Evolutionary conservation across 1,140 invertebrate genomes (phyloP), one percentile per base, ranked within the genome.

Genomic region (Meloidogyne exigua): DNA sequence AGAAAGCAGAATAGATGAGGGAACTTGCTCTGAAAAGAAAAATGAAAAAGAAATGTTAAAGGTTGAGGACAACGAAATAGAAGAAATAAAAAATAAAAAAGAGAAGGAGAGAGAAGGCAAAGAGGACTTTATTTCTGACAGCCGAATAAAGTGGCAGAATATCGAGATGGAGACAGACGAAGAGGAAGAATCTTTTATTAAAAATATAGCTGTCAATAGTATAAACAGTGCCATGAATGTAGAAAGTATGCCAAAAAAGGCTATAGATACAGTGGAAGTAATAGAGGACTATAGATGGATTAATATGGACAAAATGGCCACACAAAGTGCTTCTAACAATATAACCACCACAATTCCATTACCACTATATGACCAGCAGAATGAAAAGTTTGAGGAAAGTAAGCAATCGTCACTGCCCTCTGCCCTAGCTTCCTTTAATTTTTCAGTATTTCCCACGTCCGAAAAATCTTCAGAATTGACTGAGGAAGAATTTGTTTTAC

Each of bases 31-130:
- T 57, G 18, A 57, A n/a, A 57, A n/a, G 49, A n/a, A 57, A 9
- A n/a, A 68, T 5, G 39, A 32, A 68, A 42, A 68, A 36, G 66
- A 68, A 23, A 21, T 18, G 21, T n/a, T 42, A 4, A 18, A 67
- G 15, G 15, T 18, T 15, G 18, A 67, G 21, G 26, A 15, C 7
- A 42, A 68, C 5, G 5, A 68, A 21, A 25, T 9, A 1, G 57
- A 73, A 65, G 23, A 73, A 62, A 65, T 39, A 18, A 49, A 73
- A 57, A n/a, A 57, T 57, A n/a, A n/a, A 57, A 9, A n/a, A 9
- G 18, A 57, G n/a, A n/a, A 64, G 21, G 57, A 64, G 28, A n/a
- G 57, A 18, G 18, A 28, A 28, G 18, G 3, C 0, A 23, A 32
- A 32, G 7, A 32, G 2, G 28, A 7, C 28, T n/a, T n/a, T n/a